Evolutionary conservation across 2,113 vertebrate species (phyloP), one percentile per base, ranked within the genome.

Genomic region (Caretta caretta): DNA sequence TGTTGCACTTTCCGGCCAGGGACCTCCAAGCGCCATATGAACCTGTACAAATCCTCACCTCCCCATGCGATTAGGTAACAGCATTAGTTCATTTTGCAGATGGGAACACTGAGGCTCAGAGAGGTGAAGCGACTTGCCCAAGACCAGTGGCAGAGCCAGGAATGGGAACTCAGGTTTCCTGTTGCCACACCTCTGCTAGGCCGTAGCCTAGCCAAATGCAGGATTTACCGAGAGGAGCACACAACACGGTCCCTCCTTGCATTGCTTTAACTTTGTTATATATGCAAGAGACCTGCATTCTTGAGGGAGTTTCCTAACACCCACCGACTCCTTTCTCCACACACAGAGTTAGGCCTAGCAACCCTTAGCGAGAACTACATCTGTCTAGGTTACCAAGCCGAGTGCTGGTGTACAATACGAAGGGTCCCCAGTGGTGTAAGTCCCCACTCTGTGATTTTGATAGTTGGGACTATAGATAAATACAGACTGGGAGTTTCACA

Each of bases 51-150:
- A 78, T 16, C 24, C 46, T 27, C 57, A 57, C 84, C 80, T 31
- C 22, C 0, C 0, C 53, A 78, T 0, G 1, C 57, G 46, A 42
- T 0, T 0, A 0, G 0, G 80, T n/a, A 0, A 56, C 80, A 94
- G 59, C 80, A 42, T 54, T 57, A 95, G 46, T 54, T 56, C 8
- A 8, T 90, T 86, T n/a, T 93, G 84, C 13, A 42, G 24, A 42
- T 5, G 38, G 4, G 38, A 10, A 51, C 38, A 8, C 65, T 31
- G 69, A 9, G 27, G 50, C 38, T 53, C 27, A 54, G 38, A 42
- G 65, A 53, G 72, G 51, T 27, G 31, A 42, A 56, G 80, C 3
- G 53, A 82, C 50, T 19, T 20, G n/a, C 24, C 13, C 19, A 75
- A 25, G 69, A 38, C 10, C 38, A 54, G 38, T 12, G n/a, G 51